Evolutionary conservation across 2,888 invertebrate species (phyloP).

Genomic region (Drosophila nr. perissopoda): DNA sequence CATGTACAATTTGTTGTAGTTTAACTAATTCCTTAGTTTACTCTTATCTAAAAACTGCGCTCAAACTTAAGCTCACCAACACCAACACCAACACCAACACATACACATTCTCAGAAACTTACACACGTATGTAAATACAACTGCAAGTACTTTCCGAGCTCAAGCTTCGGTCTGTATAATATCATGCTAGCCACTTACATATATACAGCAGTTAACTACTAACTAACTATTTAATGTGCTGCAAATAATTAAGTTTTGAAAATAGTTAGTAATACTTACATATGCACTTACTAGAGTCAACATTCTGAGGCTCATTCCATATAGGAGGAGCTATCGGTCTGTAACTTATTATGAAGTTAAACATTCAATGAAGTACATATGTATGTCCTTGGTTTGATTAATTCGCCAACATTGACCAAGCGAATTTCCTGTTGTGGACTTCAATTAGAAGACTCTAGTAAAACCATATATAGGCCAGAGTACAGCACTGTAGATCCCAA

Average conservation of each 20-base stretch:
- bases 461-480: conserved; percentile 25
- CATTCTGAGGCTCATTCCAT: background rate
- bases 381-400: conserved; percentile 3
- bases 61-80: conserved; percentile 33
- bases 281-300: conserved; percentile 14
- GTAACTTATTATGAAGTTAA: background rate
- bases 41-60: conserved; percentile 34
- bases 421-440: background rate
- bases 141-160: conserved; percentile 31
- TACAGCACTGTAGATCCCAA: conserved; percentile 32
- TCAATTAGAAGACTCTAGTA: conserved; percentile 13
- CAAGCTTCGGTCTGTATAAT: conserved; percentile 40
- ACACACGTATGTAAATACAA: conserved; percentile 34
- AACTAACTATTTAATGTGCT: conserved; percentile 4
- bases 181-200: conserved; percentile 21
- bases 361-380: background rate
- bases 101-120: background rate
- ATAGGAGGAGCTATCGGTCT: background rate
- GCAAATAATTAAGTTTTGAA: conserved; percentile 35
- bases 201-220: conserved; percentile 18
- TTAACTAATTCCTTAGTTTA: conserved; percentile 49
- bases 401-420: background rate
- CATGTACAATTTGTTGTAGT: conserved; percentile 56
- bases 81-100: conserved; percentile 14
- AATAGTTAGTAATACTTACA: conserved; percentile 29